Conservation (phyloP, 2,797 vertebrate species). For the Dipus sagitta region DNA sequence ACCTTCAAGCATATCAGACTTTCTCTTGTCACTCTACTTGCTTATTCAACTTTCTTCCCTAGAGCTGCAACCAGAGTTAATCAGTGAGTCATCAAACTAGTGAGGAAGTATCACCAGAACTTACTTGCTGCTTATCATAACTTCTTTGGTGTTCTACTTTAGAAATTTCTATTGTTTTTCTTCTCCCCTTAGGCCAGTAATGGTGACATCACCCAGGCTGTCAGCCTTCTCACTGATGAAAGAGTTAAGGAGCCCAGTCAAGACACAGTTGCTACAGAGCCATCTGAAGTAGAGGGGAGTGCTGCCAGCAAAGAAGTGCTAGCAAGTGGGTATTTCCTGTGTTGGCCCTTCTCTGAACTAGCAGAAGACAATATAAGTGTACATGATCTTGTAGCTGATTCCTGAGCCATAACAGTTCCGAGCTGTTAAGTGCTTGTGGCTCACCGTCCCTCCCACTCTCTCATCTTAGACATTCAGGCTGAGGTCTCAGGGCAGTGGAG, state of each 20-base stretch:
- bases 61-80: background rate
- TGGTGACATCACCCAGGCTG: conserved; percentile 94
- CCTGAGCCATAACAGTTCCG: background rate
- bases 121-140: background rate
- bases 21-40: too few species aligned
- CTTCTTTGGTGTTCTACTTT: conserved; percentile 39
- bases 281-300: conserved; percentile 83
- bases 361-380: background rate
- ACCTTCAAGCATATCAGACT: background rate
- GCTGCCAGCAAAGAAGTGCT: conserved; percentile 82
- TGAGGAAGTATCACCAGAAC: background rate
- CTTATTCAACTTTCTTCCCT: background rate
- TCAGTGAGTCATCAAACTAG: background rate
- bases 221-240: conserved; percentile 92
- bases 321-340: conserved; percentile 84
- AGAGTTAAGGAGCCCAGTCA: conserved; percentile 84
- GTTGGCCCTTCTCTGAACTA: background rate
- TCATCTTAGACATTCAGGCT: background rate
- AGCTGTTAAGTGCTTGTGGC: background rate
- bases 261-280: conserved; percentile 85
- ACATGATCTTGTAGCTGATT: background rate
- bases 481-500: background rate
- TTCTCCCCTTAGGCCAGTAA: conserved; percentile 90
- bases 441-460: background rate
- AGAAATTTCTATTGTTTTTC: background rate